Evolutionary conservation across 2,888 invertebrate species (phyloP).

Genomic region (Labia minor): DNA sequence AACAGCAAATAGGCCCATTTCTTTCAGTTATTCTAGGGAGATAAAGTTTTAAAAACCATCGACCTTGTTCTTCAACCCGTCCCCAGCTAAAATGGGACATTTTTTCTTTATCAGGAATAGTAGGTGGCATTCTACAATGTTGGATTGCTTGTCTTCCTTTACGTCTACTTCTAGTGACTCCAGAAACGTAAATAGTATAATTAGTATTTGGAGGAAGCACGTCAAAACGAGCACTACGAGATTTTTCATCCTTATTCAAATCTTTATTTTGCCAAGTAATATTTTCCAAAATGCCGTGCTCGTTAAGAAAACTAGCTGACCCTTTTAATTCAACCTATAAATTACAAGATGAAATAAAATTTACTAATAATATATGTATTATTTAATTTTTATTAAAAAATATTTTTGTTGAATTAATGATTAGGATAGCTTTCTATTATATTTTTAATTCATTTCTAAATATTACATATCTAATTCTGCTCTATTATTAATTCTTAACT

Average conservation of each 20-base stretch:
- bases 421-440: no score
- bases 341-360: neutral
- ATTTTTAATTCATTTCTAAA: no score
- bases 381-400: no score
- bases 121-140: conserved; percentile 58
- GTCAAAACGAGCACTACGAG: conserved; percentile 47
- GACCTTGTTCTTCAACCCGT: conserved; percentile 51
- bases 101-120: conserved; percentile 54
- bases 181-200: conserved; percentile 61
- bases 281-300: conserved; percentile 39
- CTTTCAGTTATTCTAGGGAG: conserved; percentile 69
- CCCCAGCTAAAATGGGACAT: conserved; percentile 43
- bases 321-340: neutral
- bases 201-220: conserved; percentile 72
- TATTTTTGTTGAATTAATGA: no score
- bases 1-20: conserved; percentile 81
- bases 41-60: conserved; percentile 62
- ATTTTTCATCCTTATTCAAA: conserved; percentile 44
- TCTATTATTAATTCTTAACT: no score
- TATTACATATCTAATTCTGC: no score
- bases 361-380: no score
- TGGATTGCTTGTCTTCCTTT: conserved; percentile 55
- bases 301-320: conserved; percentile 31
- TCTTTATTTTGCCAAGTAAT: conserved; percentile 45
- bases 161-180: conserved; percentile 62